Evolutionary conservation across 1,140 invertebrate species (phyloP).

Genomic region (Drosophila bipectinata): DNA sequence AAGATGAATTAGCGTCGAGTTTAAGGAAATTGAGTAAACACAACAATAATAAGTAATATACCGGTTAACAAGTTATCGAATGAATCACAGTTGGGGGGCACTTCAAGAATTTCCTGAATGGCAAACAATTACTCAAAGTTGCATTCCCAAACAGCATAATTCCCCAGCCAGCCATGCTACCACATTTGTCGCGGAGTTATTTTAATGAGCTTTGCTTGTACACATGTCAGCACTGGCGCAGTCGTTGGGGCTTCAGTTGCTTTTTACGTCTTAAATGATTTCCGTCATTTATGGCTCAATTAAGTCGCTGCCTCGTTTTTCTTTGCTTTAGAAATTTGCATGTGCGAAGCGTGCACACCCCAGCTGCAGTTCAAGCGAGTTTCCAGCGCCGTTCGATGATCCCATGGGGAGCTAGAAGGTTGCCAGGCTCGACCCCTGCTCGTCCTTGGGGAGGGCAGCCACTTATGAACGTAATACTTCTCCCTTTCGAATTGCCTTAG

Average conservation of each 20-base stretch:
- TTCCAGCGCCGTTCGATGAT: constrained; percentile 41
- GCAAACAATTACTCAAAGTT: constrained; percentile 12
- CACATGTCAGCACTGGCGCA: constrained; percentile 53
- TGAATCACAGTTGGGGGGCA: constrained; percentile 20
- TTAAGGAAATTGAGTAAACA: constrained; percentile 21
- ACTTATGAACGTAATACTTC: too few species aligned
- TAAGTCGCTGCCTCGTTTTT: constrained; percentile 57
- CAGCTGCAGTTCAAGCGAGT: constrained; percentile 30
- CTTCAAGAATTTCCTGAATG: constrained; percentile 37
- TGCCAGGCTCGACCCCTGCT: background rate
- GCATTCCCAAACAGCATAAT: constrained; percentile 32
- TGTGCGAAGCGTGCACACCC: background rate
- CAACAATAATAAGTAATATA: constrained; percentile 10
- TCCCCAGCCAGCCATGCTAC: background rate
- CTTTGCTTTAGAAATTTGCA: constrained; percentile 60
- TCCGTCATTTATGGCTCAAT: constrained; percentile 80
- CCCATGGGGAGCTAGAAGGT: constrained; percentile 20
- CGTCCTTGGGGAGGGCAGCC: too few species aligned
- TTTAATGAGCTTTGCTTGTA: constrained; percentile 55
- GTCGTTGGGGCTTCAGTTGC: constrained; percentile 5
- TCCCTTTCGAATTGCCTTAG: constrained; percentile 5
- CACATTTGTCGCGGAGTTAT: constrained; percentile 66
- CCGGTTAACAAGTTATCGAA: constrained; percentile 12
- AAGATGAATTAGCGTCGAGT: constrained; percentile 40
- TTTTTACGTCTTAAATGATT: constrained; percentile 31